Percentiles rank a stretch among this genome's conserved stretches.
Evolutionary conservation across 2,888 invertebrate species (phyloP).

Genomic region (Conops quadrifasciatus): DNA sequence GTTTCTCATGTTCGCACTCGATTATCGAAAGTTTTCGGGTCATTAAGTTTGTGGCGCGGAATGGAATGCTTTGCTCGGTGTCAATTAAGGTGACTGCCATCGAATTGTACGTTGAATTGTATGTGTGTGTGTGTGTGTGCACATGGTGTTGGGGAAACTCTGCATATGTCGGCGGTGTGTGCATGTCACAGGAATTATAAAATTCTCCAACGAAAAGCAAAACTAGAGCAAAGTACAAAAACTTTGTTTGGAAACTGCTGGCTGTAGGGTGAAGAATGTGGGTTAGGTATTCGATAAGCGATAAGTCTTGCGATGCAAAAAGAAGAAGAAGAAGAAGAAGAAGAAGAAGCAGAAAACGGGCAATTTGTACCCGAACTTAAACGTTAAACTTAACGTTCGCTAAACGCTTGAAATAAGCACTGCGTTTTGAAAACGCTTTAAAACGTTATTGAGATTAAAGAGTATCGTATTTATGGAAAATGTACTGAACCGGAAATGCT

Average conservation of each 20-base stretch:
- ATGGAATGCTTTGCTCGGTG: conserved; percentile 8
- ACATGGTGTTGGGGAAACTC: too few relatives aligned
- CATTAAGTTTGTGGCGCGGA: conserved; percentile 56
- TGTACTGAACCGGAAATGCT: not conserved
- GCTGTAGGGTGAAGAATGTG: not conserved
- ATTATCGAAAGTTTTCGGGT: conserved; percentile 65
- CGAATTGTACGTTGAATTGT: not conserved
- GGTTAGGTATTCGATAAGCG: not conserved
- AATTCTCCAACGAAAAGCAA: conserved; percentile 1
- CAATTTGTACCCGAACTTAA: too few relatives aligned
- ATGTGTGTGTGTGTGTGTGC: conserved; percentile 15
- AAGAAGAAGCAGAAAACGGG: not conserved
- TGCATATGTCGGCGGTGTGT: too few relatives aligned
- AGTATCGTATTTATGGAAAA: not conserved
- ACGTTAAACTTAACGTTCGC: too few relatives aligned
- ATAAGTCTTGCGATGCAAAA: not conserved
- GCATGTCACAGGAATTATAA: conserved; percentile 8
- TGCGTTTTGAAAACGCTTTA: not conserved
- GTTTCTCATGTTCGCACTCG: conserved; percentile 31
- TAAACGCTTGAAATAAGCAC: not conserved
- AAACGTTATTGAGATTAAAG: not conserved
- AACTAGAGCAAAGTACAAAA: conserved; percentile 29
- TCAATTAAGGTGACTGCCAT: conserved; percentile 35
- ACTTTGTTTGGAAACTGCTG: conserved; percentile 16
- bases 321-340: not conserved